Conservation (phyloP, 1,140 invertebrate species). For the Anastrepha obliqua region DNA sequence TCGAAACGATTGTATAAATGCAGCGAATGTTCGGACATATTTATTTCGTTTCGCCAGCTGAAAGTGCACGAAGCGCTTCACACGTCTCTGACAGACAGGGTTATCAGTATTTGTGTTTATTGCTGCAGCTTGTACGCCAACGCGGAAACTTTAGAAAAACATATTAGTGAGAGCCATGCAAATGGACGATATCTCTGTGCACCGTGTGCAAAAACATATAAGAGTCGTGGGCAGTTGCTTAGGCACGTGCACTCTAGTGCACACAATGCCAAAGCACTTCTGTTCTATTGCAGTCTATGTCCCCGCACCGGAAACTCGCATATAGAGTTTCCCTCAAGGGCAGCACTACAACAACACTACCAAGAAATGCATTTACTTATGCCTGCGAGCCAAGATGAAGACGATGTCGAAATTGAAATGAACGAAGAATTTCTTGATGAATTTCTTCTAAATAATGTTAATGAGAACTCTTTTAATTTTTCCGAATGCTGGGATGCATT, state of each 20-base stretch:
- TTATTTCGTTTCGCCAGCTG: slow-evolving; percentile 51
- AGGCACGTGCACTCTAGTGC: slow-evolving; percentile 33
- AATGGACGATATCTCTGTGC: slow-evolving; percentile 23
- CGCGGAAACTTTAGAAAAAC: neutral
- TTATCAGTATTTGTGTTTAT: slow-evolving; percentile 28
- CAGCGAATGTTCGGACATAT: slow-evolving; percentile 32
- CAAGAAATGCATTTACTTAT: slow-evolving; percentile 37
- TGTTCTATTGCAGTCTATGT: slow-evolving; percentile 52
- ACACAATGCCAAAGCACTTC: slow-evolving; percentile 21
- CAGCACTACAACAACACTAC: slow-evolving; percentile 33
- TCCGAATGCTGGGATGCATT: slow-evolving; percentile 58
- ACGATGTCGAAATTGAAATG: slow-evolving; percentile 59
- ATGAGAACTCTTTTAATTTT: slow-evolving; percentile 57
- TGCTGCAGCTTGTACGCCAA: slow-evolving; percentile 53
- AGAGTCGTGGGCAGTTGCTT: slow-evolving; percentile 49
- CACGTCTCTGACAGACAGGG: neutral
- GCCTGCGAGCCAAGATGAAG: slow-evolving; percentile 33
- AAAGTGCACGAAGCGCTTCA: slow-evolving; percentile 13
- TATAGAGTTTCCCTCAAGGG: neutral
- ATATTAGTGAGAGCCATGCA: neutral
- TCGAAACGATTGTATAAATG: slow-evolving; percentile 54
- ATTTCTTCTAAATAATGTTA: slow-evolving; percentile 52
- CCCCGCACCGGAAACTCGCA: slow-evolving; percentile 22
- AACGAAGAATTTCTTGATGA: slow-evolving; percentile 59
- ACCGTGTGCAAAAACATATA: slow-evolving; percentile 33